These are phyloP conservation scores for Umimayanthus chanpuru DNA, from an alignment of 92 coral and sea anemone species.

Conservation along the genomic window DNA sequence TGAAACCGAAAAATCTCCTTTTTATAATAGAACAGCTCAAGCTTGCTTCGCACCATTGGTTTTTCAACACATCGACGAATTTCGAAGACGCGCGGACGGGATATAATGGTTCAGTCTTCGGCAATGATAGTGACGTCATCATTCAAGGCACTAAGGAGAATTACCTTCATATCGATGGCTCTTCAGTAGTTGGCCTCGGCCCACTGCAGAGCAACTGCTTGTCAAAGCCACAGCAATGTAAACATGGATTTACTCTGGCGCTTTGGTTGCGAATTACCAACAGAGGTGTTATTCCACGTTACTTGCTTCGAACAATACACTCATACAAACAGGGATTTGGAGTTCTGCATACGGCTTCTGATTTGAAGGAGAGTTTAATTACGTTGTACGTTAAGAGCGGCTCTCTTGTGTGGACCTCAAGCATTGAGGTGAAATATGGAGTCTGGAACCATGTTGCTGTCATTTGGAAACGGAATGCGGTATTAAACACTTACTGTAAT, in stretches of 20 bases:
- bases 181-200: conserved; percentile 18
- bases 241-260: conserved; percentile 20
- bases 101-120: conserved; percentile 2
- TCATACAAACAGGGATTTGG: conserved; percentile 24
- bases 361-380: neutral
- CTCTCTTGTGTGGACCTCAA: neutral
- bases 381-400: conserved; percentile 4
- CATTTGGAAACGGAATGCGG: neutral
- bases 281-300: neutral
- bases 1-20: neutral
- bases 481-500: neutral
- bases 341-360: neutral
- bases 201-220: conserved; percentile 26
- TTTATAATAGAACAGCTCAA: conserved; percentile 14
- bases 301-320: neutral
- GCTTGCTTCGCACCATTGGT: conserved; percentile 21
- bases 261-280: conserved; percentile 3
- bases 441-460: conserved; percentile 27
- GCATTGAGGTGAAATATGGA: neutral
- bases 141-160: neutral
- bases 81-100: neutral
- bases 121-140: conserved; percentile 22
- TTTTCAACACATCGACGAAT: neutral
- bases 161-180: conserved; percentile 15
- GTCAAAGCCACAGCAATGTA: conserved; percentile 22